A percentile compares a stretch with the other conserved stretches of the same genome.
Evolutionary conservation across 2,113 vertebrate genomes (phyloP).

Genomic region (Otis tarda): DNA sequence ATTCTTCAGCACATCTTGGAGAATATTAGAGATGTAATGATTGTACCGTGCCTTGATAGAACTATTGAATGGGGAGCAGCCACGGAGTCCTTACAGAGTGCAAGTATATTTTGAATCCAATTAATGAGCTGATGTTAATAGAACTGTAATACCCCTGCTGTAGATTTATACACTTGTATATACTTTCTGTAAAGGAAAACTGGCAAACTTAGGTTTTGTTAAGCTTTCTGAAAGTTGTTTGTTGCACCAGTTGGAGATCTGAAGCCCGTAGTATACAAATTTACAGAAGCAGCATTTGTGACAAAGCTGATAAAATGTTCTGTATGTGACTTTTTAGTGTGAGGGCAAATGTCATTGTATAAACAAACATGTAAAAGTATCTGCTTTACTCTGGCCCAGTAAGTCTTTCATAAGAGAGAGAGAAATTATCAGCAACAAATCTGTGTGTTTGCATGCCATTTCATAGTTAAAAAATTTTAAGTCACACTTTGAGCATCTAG

Average conservation of each 20-base stretch:
- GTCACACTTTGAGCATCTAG: constrained; percentile 16
- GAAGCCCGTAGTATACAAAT: background rate
- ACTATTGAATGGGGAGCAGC: constrained; percentile 61
- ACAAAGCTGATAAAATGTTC: background rate
- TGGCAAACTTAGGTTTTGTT: constrained; percentile 19
- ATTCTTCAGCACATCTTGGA: constrained; percentile 52
- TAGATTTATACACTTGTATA: constrained; percentile 7
- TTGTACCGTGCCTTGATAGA: constrained; percentile 75
- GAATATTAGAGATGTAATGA: constrained; percentile 42
- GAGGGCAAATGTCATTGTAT: constrained; percentile 3
- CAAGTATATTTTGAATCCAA: background rate
- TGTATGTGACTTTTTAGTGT: background rate
- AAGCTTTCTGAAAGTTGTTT: constrained; percentile 29
- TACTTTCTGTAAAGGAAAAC: constrained; percentile 56
- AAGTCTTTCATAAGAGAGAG: background rate
- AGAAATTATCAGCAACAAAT: background rate
- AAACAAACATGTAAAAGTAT: background rate
- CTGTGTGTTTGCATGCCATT: constrained; percentile 41
- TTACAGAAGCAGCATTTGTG: background rate
- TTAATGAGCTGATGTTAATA: background rate
- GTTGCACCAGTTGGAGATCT: background rate
- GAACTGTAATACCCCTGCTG: background rate
- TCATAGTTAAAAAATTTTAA: background rate
- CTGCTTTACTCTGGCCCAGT: background rate
- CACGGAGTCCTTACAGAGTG: constrained; percentile 6